Conservation (phyloP, 1,140 invertebrate genomes). For the Pollicipes pollicipes region DNA sequence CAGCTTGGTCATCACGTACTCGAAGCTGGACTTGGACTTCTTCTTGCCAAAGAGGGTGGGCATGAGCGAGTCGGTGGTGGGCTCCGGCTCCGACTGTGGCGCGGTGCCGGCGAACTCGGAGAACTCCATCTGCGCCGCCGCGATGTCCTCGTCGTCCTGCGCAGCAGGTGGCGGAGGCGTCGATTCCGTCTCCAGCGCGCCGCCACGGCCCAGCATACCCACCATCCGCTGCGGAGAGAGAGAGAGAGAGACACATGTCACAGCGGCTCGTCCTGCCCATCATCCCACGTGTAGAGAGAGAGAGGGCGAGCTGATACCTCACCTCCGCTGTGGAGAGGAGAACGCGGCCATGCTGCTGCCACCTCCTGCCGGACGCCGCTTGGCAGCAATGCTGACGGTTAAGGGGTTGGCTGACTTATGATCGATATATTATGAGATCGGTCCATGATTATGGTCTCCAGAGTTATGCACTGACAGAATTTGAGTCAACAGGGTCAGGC, state of each 20-base stretch:
- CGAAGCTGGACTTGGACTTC: neutral
- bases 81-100: constrained; percentile 11
- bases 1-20: constrained; percentile 1
- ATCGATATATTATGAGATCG: too few relatives aligned
- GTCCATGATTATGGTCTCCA: too few relatives aligned
- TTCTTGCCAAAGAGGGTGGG: constrained; percentile 15
- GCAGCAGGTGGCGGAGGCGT: too few relatives aligned
- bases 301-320: too few relatives aligned
- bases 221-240: constrained; percentile 11
- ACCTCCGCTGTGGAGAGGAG: too few relatives aligned
- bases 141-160: constrained; percentile 10
- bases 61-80: constrained; percentile 18
- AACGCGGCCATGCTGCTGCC: too few relatives aligned
- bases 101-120: constrained; percentile 16
- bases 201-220: constrained; percentile 9
- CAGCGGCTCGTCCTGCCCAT: neutral
- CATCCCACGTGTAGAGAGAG: too few relatives aligned
- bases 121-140: constrained; percentile 15
- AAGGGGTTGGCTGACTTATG: too few relatives aligned
- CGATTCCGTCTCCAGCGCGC: constrained; percentile 5
- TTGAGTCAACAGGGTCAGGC: too few relatives aligned
- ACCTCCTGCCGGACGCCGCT: too few relatives aligned
- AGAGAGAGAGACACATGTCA: constrained; percentile 7
- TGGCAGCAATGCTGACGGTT: too few relatives aligned
- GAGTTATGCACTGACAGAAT: too few relatives aligned